Base-by-base conservation (phyloP, 1,140 invertebrate species). In the Philopotamus ludificatus region DNA sequence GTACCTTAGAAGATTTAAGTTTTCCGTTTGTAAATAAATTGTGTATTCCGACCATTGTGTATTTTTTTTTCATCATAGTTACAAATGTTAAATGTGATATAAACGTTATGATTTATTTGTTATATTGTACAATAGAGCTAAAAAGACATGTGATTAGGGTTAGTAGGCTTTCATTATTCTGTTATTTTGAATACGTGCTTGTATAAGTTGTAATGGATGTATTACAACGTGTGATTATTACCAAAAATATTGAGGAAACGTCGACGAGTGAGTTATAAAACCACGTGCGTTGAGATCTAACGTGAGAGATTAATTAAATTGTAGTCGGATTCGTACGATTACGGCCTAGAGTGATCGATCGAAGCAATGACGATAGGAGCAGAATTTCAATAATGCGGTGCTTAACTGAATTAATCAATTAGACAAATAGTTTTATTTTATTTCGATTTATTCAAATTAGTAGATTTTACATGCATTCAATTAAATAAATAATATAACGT, bases 61-160 rank as follows among this genome's bases (percentile, higher is more conserved):
- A 21, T 21, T 51, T 8, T 51, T 4, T 45, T 4, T 18, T 18
- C 44, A 9, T 3, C 44, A 16, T 8, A n/a, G n/a, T n/a, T n/a
- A 39, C 7, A 39, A 39, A 39, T 39, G 34, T 39, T 39, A 39
- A 39, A 39, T 8, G 7, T 39, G 34, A 8, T 39, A 45, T 9
- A 8, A 18, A 16, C 16, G 44, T 16, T 45, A 4, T 8, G 16
- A 45, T 45, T 4, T 4, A 15, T 9, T 45, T 10, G n/a, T 39
- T 39, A 39, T 39, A 16, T 16, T 55, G 15, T n/a, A 47, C 4
- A 12, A 10, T 59, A 59, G 7, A 42, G 57, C 41, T 60, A 22
- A 67, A 63, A 70, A 65, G 68, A 70, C 55, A 66, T 50, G 51
- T 49, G 68, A 70, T 70, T 70, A 70, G 68, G 65, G 68, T 44